phyloP scores from a whole-genome alignment of 2,113 vertebrate species.

The Notarius quadriscutis region DNA sequence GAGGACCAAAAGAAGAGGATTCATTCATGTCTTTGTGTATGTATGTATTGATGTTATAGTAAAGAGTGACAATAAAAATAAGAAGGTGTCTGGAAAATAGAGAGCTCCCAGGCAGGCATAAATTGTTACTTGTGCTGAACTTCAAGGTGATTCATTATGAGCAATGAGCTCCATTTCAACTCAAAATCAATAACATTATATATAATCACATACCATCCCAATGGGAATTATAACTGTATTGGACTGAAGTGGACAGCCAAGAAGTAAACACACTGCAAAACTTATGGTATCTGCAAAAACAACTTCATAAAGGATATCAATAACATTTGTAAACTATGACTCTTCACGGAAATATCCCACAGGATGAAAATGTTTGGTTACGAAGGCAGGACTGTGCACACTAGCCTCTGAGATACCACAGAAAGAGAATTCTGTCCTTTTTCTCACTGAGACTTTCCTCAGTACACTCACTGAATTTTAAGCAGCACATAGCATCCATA shows the following conservation, averaged over 20 bases:
- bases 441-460: constrained; percentile 34
- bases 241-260: constrained; percentile 9
- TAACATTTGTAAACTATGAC: constrained; percentile 24
- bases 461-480: constrained; percentile 40
- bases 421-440: constrained; percentile 34
- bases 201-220: neutral
- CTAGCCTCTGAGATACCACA: constrained; percentile 24
- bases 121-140: neutral
- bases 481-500: constrained; percentile 39
- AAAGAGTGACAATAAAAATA: neutral
- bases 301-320: constrained; percentile 12
- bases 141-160: neutral
- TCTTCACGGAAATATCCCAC: constrained; percentile 11
- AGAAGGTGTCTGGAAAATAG: neutral
- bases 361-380: neutral
- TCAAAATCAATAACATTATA: neutral
- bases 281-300: constrained; percentile 15
- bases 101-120: neutral
- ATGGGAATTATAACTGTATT: constrained; percentile 18
- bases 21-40: neutral
- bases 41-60: neutral
- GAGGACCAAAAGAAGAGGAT: neutral
- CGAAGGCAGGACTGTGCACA: constrained; percentile 18
- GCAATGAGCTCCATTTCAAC: neutral
- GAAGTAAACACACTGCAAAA: neutral